These are phyloP conservation scores for Phalacrocorax carbo DNA, from an alignment of 2,113 vertebrate species.

Conservation along the genomic window DNA sequence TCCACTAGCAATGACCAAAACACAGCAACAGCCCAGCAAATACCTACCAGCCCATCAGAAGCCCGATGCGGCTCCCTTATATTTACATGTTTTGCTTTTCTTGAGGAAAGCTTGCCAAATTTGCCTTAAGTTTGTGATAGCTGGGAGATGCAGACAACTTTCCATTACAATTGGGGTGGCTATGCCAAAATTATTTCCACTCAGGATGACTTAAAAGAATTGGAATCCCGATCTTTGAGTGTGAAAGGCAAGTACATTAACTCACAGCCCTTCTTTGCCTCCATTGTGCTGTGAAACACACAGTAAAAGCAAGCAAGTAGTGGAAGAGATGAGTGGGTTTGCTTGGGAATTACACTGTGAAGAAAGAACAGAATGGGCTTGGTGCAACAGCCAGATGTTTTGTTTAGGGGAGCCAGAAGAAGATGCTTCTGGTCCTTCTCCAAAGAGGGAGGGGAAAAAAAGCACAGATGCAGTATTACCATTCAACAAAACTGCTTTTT, in stretches of 20 bases:
- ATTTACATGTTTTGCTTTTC: background rate
- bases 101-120: conserved; percentile 3
- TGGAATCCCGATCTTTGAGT: conserved; percentile 57
- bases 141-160: conserved; percentile 32
- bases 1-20: background rate
- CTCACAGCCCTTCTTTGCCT: conserved; percentile 26
- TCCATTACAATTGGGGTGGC: conserved; percentile 42
- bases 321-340: conserved; percentile 23
- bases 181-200: conserved; percentile 50
- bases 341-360: conserved; percentile 14
- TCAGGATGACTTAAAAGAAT: conserved; percentile 44
- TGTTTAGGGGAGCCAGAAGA: background rate
- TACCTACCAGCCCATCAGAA: background rate
- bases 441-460: background rate
- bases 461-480: background rate
- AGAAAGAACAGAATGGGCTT: background rate
- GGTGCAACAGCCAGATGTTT: conserved; percentile 31
- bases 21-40: background rate
- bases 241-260: conserved; percentile 34
- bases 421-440: conserved; percentile 21
- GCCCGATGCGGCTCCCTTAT: background rate
- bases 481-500: background rate
- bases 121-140: conserved; percentile 30
- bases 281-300: conserved; percentile 18
- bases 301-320: conserved; percentile 38